Evolutionary conservation across 1,140 invertebrate genomes (phyloP), one percentile per base, ranked within the genome.

Genomic region (Pogonomyrmex barbatus): DNA sequence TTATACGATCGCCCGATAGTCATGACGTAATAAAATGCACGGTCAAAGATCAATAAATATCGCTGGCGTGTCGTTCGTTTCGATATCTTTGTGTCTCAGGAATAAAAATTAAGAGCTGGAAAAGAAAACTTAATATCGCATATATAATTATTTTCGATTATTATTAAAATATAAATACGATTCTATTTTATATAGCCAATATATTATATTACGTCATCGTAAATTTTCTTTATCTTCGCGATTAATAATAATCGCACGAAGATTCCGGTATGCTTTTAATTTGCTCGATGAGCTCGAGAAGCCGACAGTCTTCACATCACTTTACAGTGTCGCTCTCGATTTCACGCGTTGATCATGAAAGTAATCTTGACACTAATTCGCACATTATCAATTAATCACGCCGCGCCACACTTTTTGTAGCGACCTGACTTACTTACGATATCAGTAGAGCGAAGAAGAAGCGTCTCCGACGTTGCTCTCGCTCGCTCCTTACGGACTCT

Each of bases 341-440:
- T 24, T 24, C 24, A 24, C 24, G 24, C 14, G 36, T 70, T 33
- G 68, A 6, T 82, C 14, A 47, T 70, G 62, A 56, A 70, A 70
- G 17, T 39, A 78, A 62, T 81, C 88, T 89, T 89, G 87, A 89
- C 88, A 89, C 87, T 70, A 89, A 82, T 88, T 89, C 88, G 14
- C 83, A 42, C 67, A 17, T 89, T 76, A 89, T 82, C 86, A 88
- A 88, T 89, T 88, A 81, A 42, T 84, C 67, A 36, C 71, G 79
- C 36, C 70, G 62, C 60, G 12, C 30, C 50, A 56, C 24, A 47
- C 50, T 58, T 45, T 77, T 63, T 76, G 36, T 67, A 52, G 14
- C 54, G 56, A 50, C 39, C n/a, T 62, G 12, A 33, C 54, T 63
- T 10, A 52, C 14, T 77, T n/a, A 36, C 24, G 42, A 0, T 73